Evolutionary conservation across 2,797 vertebrate species (phyloP), one percentile per base, ranked within the genome.

Genomic region (Ctenopoma kingsleyae): DNA sequence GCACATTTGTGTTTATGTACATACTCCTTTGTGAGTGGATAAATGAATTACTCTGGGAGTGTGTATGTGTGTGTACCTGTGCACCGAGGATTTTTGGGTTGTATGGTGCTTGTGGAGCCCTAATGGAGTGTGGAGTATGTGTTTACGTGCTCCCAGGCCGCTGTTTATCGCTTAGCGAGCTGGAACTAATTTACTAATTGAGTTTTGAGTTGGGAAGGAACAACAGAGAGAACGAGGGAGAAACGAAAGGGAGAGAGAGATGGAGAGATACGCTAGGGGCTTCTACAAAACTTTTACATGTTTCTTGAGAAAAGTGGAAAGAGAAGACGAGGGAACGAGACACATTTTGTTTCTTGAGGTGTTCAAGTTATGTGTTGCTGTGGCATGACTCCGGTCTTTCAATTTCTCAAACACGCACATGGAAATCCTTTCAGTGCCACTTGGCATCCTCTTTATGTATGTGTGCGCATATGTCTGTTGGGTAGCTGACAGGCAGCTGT

Each of bases 101-200:
- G 83, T 74, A 65, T 60, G 69, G 70, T 76, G 81, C 84, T 78
- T 80, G 71, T 51, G 68, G 72, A 87, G 85, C 89, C 89, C 89
- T 94, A 93, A 93, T 93, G 89, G 91, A 87, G 86, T 91, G 90
- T 89, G 84, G 68, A 86, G 88, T 84, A 87, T 90, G 89, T 93
- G 90, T 94, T 93, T 94, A 94, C 86, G 82, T 56, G 75, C 88
- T 94, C 92, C 91, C 92, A 80, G 76, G 92, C 92, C 71, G 81
- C 89, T 93, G 91, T 94, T 94, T 95, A 94, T 92, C 89, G 89
- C 87, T 91, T 91, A 92, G 93, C 87, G 91, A 88, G 87, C 91
- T 92, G 92, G 93, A 94, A 94, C 94, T 93, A 92, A 95, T 95
- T 94, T 93, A 93, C 92, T 94, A 94, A 94, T 95, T 94, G 93